Conservation (phyloP, 2,113 vertebrate species). For the Climacteris rufus region DNA sequence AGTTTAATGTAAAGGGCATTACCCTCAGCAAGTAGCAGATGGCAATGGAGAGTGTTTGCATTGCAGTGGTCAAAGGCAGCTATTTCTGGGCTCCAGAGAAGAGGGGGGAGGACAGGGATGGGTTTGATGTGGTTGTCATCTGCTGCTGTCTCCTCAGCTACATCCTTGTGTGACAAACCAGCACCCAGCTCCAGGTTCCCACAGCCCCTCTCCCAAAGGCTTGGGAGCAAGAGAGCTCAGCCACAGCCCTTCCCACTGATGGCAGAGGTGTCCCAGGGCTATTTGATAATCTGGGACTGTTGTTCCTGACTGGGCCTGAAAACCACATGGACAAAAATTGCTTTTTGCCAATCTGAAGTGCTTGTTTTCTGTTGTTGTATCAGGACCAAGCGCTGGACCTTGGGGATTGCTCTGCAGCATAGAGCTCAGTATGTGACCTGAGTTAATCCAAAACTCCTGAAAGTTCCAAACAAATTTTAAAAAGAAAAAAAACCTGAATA, state of each 20-base stretch:
- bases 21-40: neutral
- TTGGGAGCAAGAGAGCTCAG: neutral
- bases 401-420: neutral
- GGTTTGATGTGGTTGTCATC: neutral
- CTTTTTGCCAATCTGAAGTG: neutral
- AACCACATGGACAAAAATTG: neutral
- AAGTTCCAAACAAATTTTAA: neutral
- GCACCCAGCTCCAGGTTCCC: neutral
- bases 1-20: neutral
- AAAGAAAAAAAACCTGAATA: neutral
- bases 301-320: neutral
- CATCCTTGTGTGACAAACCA: neutral
- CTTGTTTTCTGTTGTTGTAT: neutral
- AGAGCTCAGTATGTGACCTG: neutral
- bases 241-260: accelerated
- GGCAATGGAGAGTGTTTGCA: neutral
- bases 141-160: neutral
- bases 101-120: neutral
- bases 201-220: neutral
- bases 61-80: neutral
- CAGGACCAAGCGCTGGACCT: neutral
- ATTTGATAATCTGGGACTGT: neutral
- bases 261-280: neutral
- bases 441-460: neutral
- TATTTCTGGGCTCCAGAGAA: neutral